phyloP scores from a whole-genome alignment of 2,888 invertebrate genomes.

The Caenorhabditis plicata region DNA sequence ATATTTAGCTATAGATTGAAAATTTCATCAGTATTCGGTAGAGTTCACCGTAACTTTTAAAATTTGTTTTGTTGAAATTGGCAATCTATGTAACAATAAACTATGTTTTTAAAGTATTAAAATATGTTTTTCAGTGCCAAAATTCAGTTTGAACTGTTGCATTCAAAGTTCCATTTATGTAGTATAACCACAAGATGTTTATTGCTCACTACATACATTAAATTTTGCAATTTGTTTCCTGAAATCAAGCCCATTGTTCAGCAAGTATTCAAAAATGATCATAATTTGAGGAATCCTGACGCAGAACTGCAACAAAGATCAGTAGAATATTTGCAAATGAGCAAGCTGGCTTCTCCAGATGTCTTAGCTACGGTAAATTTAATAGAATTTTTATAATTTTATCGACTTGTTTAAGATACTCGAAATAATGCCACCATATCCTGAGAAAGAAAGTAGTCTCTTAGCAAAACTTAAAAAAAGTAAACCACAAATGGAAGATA shows the following conservation, averaged over 20 bases:
- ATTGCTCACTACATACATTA: slow-evolving; percentile 94
- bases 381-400: background rate
- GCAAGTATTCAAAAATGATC: slow-evolving; percentile 76
- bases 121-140: too few species aligned
- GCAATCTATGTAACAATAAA: too few species aligned
- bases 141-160: slow-evolving; percentile 94
- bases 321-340: slow-evolving; percentile 93
- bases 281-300: slow-evolving; percentile 93
- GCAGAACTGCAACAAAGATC: slow-evolving; percentile 97
- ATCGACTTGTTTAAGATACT: slow-evolving; percentile 68
- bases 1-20: too few species aligned
- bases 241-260: slow-evolving; percentile 95
- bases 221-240: slow-evolving; percentile 97
- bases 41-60: too few species aligned
- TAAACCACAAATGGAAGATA: slow-evolving; percentile 88
- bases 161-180: slow-evolving; percentile 97
- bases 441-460: slow-evolving; percentile 89
- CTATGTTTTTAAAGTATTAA: slow-evolving; percentile 37
- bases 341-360: slow-evolving; percentile 92
- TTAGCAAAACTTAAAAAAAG: slow-evolving; percentile 96
- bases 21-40: background rate
- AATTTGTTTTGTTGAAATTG: too few species aligned
- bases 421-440: slow-evolving; percentile 99
- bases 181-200: slow-evolving; percentile 94
- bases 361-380: slow-evolving; percentile 73